Evolutionary conservation across 2,888 invertebrate species (phyloP).

Genomic region (Perithous albicinctus): DNA sequence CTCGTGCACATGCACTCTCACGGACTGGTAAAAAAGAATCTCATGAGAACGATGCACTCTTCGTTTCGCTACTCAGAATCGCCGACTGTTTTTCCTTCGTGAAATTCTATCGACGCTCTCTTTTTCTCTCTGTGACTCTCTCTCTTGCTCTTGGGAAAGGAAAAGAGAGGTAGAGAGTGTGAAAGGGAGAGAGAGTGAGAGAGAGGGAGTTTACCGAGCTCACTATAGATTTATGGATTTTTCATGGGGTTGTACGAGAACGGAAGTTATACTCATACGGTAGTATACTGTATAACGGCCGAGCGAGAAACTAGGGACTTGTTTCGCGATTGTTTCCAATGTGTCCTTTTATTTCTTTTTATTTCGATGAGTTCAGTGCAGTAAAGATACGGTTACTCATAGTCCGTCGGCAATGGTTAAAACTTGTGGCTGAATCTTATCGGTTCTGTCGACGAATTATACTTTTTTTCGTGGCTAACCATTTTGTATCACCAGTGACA

Average conservation of each 20-base stretch:
- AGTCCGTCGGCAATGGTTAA: background rate
- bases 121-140: conserved; percentile 16
- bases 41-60: conserved; percentile 28
- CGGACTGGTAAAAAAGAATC: conserved; percentile 58
- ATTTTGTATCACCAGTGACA: background rate
- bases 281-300: background rate
- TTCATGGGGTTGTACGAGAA: conserved; percentile 62
- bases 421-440: background rate
- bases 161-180: no score
- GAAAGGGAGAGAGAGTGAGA: background rate
- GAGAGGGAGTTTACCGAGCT: conserved; percentile 43
- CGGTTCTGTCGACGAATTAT: background rate
- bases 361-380: conserved; percentile 21
- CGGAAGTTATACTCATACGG: conserved; percentile 52
- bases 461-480: background rate
- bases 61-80: conserved; percentile 24
- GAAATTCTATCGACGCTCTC: conserved; percentile 59
- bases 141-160: no score
- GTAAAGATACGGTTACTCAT: background rate
- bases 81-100: conserved; percentile 48
- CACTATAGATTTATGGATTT: conserved; percentile 64
- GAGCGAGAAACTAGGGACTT: conserved; percentile 37
- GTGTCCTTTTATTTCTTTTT: conserved; percentile 48
- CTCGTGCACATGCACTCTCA: conserved; percentile 39
- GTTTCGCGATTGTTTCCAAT: conserved; percentile 58